Evolutionary conservation across 2,113 vertebrate species (phyloP).

Genomic region (Bolborhynchus lineola): DNA sequence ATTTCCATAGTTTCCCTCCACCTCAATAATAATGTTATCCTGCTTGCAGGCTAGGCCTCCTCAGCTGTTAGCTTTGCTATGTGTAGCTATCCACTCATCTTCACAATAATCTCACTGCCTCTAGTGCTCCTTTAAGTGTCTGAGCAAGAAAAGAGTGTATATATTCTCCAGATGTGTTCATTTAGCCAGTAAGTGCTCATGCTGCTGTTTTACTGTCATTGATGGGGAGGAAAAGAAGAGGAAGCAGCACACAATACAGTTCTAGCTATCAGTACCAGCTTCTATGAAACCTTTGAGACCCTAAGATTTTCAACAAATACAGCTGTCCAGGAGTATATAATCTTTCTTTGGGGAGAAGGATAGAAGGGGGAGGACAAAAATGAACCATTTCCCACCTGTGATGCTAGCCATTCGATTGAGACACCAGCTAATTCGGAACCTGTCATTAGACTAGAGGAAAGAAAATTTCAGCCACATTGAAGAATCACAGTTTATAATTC

Average conservation of each 20-base stretch:
- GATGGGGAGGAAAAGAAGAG: background rate
- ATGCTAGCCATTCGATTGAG: conserved; percentile 64
- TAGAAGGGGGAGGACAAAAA: background rate
- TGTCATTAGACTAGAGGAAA: conserved; percentile 64
- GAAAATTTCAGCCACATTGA: background rate
- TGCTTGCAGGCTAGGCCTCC: background rate
- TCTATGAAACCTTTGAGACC: background rate
- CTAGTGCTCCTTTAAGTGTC: background rate
- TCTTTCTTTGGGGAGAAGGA: background rate
- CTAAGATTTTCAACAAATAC: background rate
- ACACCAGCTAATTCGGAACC: conserved; percentile 75
- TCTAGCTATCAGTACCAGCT: background rate
- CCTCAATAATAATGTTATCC: background rate
- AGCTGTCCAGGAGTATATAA: background rate
- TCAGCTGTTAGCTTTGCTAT: background rate
- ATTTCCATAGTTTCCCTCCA: background rate
- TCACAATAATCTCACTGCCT: background rate
- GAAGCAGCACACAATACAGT: background rate
- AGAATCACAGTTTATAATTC: background rate
- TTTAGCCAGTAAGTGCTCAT: background rate
- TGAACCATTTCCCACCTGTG: conserved; percentile 47
- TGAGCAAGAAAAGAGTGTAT: background rate
- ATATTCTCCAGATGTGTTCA: background rate
- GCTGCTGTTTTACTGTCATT: background rate
- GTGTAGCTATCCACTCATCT: fast-evolving